These are phyloP conservation scores for Champsocephalus esox DNA, from an alignment of 2,797 vertebrate genomes.

Conservation along the genomic window DNA sequence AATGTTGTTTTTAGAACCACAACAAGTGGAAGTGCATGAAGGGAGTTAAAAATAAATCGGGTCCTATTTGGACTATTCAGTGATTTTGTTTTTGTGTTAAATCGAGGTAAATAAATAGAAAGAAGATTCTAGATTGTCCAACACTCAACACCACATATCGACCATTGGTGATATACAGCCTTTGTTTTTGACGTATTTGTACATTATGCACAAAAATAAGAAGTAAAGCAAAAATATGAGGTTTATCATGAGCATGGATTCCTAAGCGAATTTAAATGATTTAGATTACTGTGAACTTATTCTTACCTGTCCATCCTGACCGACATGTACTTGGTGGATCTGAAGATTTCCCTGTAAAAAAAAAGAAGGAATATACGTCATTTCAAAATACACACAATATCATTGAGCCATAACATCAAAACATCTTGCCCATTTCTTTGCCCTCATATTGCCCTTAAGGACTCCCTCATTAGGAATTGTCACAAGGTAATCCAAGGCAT, in stretches of 20 bases:
- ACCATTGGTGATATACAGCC: background rate
- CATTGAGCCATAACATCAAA: background rate
- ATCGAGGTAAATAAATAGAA: background rate
- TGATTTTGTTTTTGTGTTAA: background rate
- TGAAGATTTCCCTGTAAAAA: conserved; percentile 93
- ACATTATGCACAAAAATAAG: background rate
- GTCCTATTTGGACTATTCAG: background rate
- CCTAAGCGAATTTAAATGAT: background rate
- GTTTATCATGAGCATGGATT: conserved; percentile 7
- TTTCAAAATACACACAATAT: conserved; percentile 29
- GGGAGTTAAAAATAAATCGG: background rate
- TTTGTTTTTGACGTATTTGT: background rate
- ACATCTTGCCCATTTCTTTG: background rate
- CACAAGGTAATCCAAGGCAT: background rate
- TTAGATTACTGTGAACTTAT: background rate
- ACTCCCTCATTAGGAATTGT: background rate
- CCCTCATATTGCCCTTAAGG: background rate
- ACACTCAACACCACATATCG: background rate
- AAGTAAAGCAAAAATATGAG: background rate
- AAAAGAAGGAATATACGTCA: conserved; percentile 65
- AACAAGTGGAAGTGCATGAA: background rate
- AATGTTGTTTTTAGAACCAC: background rate
- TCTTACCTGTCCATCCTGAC: conserved; percentile 99
- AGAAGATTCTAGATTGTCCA: background rate
- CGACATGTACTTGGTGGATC: conserved; percentile 97